phyloP scores from a whole-genome alignment of 2,888 invertebrate species.

The Apoda limacodes region DNA sequence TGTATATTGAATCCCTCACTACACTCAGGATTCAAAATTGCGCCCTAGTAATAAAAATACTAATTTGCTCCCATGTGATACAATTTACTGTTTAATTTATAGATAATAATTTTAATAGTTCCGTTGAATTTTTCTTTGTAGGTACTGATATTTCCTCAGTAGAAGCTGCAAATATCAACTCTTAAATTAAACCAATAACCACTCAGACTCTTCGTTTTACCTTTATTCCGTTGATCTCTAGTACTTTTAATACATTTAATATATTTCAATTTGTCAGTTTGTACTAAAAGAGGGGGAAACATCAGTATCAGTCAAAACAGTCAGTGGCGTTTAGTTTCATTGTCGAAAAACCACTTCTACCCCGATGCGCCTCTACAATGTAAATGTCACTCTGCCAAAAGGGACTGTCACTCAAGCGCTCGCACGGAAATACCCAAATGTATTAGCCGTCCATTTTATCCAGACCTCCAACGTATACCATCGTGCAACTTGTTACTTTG shows the following conservation, averaged over 20 bases:
- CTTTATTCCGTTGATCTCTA: too few species aligned
- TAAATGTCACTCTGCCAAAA: slow-evolving; percentile 44
- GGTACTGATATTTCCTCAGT: too few species aligned
- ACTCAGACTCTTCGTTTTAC: too few species aligned
- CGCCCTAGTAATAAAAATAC: neutral
- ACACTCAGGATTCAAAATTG: neutral
- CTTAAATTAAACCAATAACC: too few species aligned
- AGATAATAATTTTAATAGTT: too few species aligned
- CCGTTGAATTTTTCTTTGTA: too few species aligned
- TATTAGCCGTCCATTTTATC: slow-evolving; percentile 40
- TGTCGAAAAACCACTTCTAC: slow-evolving; percentile 29
- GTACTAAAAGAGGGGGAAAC: too few species aligned
- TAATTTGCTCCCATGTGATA: neutral
- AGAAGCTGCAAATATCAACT: too few species aligned
- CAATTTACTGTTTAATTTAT: neutral
- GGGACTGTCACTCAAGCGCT: slow-evolving; percentile 60
- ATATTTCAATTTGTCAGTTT: too few species aligned
- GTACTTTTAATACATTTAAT: too few species aligned
- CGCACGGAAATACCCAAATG: slow-evolving; percentile 53
- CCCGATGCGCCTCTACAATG: slow-evolving; percentile 43
- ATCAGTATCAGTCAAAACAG: too few species aligned
- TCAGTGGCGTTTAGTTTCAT: too few species aligned
- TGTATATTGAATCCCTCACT: neutral
- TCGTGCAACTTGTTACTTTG: slow-evolving; percentile 20
- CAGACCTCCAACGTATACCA: slow-evolving; percentile 31